Conservation (phyloP, 2,888 invertebrate genomes). For the Portevinia maculata region DNA sequence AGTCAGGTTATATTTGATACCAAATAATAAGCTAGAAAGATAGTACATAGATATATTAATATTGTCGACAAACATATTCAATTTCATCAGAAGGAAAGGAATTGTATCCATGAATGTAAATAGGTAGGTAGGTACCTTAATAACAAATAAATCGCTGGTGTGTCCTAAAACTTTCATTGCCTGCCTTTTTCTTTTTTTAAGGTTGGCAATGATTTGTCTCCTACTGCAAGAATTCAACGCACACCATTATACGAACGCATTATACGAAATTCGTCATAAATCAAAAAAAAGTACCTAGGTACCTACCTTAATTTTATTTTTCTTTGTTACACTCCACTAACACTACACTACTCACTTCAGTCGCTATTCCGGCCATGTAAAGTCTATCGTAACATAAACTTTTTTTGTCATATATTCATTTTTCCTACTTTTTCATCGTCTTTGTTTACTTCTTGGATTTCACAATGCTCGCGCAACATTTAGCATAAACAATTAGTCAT, state of each 20-base stretch:
- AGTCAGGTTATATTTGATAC: too few species aligned
- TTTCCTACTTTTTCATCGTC: slow-evolving; percentile 21
- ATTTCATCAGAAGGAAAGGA: too few species aligned
- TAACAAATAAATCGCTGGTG: too few species aligned
- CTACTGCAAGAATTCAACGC: slow-evolving; percentile 10
- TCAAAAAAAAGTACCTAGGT: neutral
- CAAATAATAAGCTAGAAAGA: too few species aligned
- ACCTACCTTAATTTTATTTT: too few species aligned
- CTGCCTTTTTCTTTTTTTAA: neutral
- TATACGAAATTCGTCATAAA: neutral
- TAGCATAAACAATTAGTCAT: slow-evolving; percentile 72
- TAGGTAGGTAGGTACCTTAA: too few species aligned
- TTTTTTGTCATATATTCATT: slow-evolving; percentile 4
- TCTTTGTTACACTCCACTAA: slow-evolving; percentile 7
- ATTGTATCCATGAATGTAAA: too few species aligned
- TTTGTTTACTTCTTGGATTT: slow-evolving; percentile 46
- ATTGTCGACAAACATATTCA: too few species aligned
- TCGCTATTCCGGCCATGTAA: slow-evolving; percentile 4
- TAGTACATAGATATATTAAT: too few species aligned
- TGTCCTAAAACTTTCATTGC: too few species aligned
- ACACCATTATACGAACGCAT: neutral
- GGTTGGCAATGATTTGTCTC: slow-evolving; percentile 21
- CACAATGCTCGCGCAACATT: slow-evolving; percentile 68
- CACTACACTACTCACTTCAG: slow-evolving; percentile 7
- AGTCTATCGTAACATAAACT: slow-evolving; percentile 7